Conservation (phyloP, 2,888 invertebrate genomes). For the Lacanobia oleracea region DNA sequence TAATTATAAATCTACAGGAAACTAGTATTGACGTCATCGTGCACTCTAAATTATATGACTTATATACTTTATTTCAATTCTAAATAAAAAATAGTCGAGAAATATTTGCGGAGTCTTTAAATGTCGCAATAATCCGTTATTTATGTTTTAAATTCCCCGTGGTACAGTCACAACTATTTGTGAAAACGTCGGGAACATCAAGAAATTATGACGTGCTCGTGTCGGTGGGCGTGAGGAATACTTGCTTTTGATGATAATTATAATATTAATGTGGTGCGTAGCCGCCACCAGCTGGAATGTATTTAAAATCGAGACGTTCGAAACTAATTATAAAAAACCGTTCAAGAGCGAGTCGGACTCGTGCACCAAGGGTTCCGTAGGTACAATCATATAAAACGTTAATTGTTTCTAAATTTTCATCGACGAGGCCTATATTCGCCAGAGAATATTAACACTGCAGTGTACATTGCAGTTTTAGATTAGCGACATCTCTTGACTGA, state of each 20-base stretch:
- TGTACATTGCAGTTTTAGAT: too few species aligned
- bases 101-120: conserved; percentile 71
- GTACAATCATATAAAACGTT: too few species aligned
- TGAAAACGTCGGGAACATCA: conserved; percentile 66
- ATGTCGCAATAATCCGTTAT: conserved; percentile 79
- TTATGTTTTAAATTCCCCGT: conserved; percentile 71
- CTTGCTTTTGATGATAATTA: conserved; percentile 66
- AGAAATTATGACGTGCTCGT: conserved; percentile 67
- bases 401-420: too few species aligned
- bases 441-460: too few species aligned
- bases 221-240: conserved; percentile 56
- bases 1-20: conserved; percentile 67
- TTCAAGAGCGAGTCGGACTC: too few species aligned
- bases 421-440: too few species aligned
- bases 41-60: conserved; percentile 65
- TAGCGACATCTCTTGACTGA: too few species aligned
- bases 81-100: conserved; percentile 65
- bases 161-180: conserved; percentile 67
- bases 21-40: conserved; percentile 73
- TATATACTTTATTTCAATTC: conserved; percentile 68
- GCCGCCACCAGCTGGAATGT: conserved; percentile 27
- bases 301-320: conserved; percentile 8
- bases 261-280: conserved; percentile 45
- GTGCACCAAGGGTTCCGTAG: too few species aligned
- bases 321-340: conserved; percentile 27